Evolutionary conservation across 2,888 invertebrate genomes (phyloP), one percentile per base, ranked within the genome.

Genomic region (Luperina nickerlii): DNA sequence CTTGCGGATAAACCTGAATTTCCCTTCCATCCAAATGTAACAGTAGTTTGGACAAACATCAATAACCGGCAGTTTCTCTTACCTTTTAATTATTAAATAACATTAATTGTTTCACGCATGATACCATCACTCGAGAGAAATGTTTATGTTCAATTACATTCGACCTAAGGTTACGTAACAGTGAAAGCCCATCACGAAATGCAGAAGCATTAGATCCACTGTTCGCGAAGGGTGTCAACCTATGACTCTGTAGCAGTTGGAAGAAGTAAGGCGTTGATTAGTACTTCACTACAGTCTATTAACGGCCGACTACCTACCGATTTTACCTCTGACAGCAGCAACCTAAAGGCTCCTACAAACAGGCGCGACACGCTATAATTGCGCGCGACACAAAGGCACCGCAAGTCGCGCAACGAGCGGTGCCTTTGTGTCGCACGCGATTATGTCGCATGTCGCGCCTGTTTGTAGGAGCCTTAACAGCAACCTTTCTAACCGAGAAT

Each of bases 31-130:
- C 18, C 11, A 24, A 51, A 42, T 11, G 38, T 63, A 27, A 48
- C 13, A 9, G n/a, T 32, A 38, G 42, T 11, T 51, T 62, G 48
- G 48, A 79, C 42, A n/a, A 51, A 57, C 60, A 69, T 76, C 2
- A 67, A 67, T 73, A 68, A 69, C 24, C 60, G 8, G 38, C 74
- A 67, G 51, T 79, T 82, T 87, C 88, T 76, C 67, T 51, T n/a
- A 18, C 66, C 67, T 42, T 75, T 76, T 67, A 72, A 74, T 79
- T 72, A 74, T 76, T 63, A 85, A 83, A 72, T 88, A 83, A 78
- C 71, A 72, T 42, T 89, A 89, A 89, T 88, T 89, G 83, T 89
- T 88, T 77, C 27, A 86, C 82, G 86, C 83, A 86, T 84, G 70
- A 80, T 77, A 87, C 48, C 74, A 78, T 80, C 78, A 79, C 32